phyloP scores from a whole-genome alignment of 2,888 invertebrate species.

The Melanostoma mellinum region DNA sequence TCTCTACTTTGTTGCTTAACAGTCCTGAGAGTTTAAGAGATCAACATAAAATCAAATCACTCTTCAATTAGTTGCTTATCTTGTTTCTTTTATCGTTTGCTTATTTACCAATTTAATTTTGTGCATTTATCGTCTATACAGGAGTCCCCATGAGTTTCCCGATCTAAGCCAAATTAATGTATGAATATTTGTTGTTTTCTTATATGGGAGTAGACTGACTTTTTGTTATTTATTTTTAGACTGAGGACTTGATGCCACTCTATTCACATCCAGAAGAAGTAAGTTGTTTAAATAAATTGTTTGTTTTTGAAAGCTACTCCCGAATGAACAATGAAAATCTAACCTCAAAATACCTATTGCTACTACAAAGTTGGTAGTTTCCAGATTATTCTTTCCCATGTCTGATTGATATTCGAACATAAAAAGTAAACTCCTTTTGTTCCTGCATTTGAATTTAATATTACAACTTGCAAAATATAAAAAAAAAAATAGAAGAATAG shows the following conservation, averaged over 20 bases:
- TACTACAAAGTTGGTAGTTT: too few species aligned
- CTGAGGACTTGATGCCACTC: conserved; percentile 38
- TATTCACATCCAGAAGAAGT: conserved; percentile 21
- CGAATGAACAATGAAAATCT: too few species aligned
- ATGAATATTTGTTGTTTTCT: background rate
- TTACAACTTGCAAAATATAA: too few species aligned
- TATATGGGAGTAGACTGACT: background rate
- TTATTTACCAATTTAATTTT: background rate
- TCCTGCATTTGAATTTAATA: too few species aligned
- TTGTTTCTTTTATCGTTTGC: background rate
- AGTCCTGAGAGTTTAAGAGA: background rate
- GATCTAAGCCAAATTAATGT: conserved; percentile 22
- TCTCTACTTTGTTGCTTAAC: background rate
- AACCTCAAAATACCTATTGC: too few species aligned
- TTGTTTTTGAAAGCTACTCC: too few species aligned
- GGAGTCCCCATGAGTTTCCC: conserved; percentile 1
- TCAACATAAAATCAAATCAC: too few species aligned
- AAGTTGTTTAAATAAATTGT: background rate
- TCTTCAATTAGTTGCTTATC: too few species aligned
- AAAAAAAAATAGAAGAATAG: too few species aligned
- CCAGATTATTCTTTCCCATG: too few species aligned
- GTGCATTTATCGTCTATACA: background rate
- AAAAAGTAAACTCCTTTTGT: too few species aligned
- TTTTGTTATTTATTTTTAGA: conserved; percentile 18
- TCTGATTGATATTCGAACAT: too few species aligned